Percentiles rank a stretch among this genome's conserved stretches.
phyloP scores from a whole-genome alignment of 2,797 vertebrate species.

The Neosalanx taihuensis region DNA sequence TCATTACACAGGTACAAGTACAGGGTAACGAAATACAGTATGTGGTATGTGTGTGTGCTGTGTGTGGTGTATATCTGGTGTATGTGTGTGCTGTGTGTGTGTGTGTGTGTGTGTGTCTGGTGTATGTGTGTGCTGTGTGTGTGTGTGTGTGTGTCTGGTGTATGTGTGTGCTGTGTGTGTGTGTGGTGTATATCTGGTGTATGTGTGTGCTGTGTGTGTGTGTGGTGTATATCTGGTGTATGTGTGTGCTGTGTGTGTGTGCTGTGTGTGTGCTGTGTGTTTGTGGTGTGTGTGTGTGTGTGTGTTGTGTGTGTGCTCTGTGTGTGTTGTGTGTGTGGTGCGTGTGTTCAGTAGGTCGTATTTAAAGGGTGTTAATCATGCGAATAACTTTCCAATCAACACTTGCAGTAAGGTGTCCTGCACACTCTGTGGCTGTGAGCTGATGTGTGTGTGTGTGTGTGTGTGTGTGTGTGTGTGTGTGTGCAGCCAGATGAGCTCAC shows the following conservation, averaged over 20 bases:
- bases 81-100: constrained; percentile 47
- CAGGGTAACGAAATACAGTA: too few species aligned
- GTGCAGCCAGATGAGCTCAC: neutral
- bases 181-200: neutral
- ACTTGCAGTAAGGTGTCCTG: constrained; percentile 50
- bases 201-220: neutral
- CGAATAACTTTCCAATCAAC: constrained; percentile 22
- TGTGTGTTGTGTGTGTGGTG: constrained; percentile 8
- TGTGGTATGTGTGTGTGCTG: constrained; percentile 25
- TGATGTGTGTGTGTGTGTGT: constrained; percentile 1
- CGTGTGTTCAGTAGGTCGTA: constrained; percentile 60
- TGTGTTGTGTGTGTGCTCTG: constrained; percentile 29
- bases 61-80: constrained; percentile 42
- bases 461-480: constrained; percentile 22
- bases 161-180: neutral
- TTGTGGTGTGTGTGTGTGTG: neutral
- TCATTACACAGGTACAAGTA: too few species aligned
- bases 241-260: constrained; percentile 7
- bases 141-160: constrained; percentile 1
- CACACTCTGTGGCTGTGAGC: neutral
- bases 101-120: neutral
- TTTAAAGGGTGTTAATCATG: constrained; percentile 60
- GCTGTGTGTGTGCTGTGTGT: too few species aligned
- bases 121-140: too few species aligned
- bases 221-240: neutral